Base-by-base conservation (phyloP, 2,113 vertebrate genomes). In the Balaeniceps rex region DNA sequence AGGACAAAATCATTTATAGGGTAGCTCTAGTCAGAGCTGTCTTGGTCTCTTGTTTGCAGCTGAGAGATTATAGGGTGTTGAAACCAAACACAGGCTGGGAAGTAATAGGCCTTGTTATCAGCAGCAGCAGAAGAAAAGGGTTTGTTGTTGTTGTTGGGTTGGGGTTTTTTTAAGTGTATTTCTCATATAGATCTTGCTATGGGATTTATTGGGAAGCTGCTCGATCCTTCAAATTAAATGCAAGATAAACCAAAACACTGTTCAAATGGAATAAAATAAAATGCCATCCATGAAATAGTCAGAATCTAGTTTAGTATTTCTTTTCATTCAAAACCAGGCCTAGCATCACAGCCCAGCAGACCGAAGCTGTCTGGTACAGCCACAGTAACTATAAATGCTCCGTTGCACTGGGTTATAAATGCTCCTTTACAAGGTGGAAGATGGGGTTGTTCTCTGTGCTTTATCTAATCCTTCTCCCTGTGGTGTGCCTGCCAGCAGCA, bases 1-100 rank as follows among this genome's bases (percentile, higher is more conserved):
- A 97, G 95, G 92, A 93, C 95, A 95, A 95, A 97, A 97, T 94
- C 88, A 77, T 94, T 96, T 94, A 78, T 72, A 81, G 87, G 82
- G 70, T 63, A 74, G 51, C 28, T 94, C 58, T 81, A 94, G 91
- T 92, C 87, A 78, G 68, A 63, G 72, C n/a, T 88, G 77, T 83
- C 88, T 80, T 82, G 70, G 76, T 95, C 77, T 94, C 88, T 90
- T 92, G 55, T 95, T 97, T 96, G 94, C 74, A 90, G 72, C 84
- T 54, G 69, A 92, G 89, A 97, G 86, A 97, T 94, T 94, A 96
- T 84, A 93, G 2, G 0, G 38, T 75, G 60, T 61, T 85, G 91
- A 96, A 96, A 95, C 66, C 77, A 95, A 96, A 92, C 82, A 94
- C 68, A 85, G 57, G 12, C 68, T 87, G 46, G 29, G 66, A 94